phyloP scores from a whole-genome alignment of 2,888 invertebrate genomes.

The Pterobdella sp. region DNA sequence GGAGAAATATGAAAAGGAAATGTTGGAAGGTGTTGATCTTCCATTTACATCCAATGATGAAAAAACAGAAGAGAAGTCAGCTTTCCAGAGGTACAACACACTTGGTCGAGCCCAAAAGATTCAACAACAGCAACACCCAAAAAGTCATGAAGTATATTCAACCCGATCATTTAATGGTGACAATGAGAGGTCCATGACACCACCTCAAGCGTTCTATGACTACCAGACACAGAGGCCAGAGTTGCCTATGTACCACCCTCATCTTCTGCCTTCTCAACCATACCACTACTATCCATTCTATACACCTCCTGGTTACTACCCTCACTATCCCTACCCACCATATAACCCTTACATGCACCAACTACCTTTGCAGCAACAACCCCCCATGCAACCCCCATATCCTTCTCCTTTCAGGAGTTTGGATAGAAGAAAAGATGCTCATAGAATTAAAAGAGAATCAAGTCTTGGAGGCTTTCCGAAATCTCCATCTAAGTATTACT shows the following conservation, averaged over 20 bases:
- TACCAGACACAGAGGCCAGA: neutral
- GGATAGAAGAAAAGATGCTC: neutral
- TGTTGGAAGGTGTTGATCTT: neutral
- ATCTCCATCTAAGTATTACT: neutral
- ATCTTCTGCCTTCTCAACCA: constrained; percentile 3
- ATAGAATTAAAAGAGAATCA: constrained; percentile 8
- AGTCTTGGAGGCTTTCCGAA: constrained; percentile 26
- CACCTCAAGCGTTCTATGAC: neutral
- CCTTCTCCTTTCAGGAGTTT: constrained; percentile 10
- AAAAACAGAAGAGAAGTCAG: neutral
- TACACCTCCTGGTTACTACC: constrained; percentile 18
- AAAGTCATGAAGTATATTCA: neutral
- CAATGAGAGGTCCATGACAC: constrained; percentile 1
- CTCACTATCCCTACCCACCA: constrained; percentile 3
- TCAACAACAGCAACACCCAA: constrained; percentile 8
- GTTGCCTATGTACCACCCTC: neutral
- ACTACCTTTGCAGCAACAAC: neutral
- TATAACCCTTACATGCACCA: constrained; percentile 2
- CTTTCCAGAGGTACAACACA: constrained; percentile 1
- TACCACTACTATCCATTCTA: constrained; percentile 21
- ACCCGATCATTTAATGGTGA: neutral
- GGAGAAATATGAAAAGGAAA: neutral
- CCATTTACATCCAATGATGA: neutral
- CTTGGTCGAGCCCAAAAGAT: neutral
- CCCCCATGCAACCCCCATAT: neutral